A percentile compares a stretch with the other conserved stretches of the same genome.
Evolutionary conservation across 1,140 invertebrate genomes (phyloP).

Genomic region (Hestina assimilis): DNA sequence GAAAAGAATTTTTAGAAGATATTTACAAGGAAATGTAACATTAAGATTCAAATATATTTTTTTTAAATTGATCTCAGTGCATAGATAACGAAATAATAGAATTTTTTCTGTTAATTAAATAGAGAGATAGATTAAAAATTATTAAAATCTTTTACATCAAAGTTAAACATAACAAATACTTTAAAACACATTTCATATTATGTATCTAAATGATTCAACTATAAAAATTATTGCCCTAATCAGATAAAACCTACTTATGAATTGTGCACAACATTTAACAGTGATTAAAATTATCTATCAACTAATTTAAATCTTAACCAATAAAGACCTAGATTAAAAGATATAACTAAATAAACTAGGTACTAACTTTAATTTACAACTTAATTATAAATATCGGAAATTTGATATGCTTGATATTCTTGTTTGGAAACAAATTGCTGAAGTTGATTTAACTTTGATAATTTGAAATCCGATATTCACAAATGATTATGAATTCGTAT

Average conservation of each 20-base stretch:
- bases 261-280: slow-evolving; percentile 78
- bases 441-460: slow-evolving; percentile 30
- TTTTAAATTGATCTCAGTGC: slow-evolving; percentile 18
- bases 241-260: slow-evolving; percentile 59
- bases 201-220: slow-evolving; percentile 44
- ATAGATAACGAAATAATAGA: slow-evolving; percentile 20
- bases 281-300: slow-evolving; percentile 72
- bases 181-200: slow-evolving; percentile 24
- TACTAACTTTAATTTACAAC: slow-evolving; percentile 33
- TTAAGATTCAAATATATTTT: slow-evolving; percentile 52
- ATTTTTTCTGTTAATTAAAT: not conserved
- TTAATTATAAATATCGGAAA: slow-evolving; percentile 52
- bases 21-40: slow-evolving; percentile 69
- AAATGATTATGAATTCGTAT: not conserved
- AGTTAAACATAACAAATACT: slow-evolving; percentile 29
- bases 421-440: slow-evolving; percentile 45
- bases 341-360: slow-evolving; percentile 49
- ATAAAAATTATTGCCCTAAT: slow-evolving; percentile 73
- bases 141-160: slow-evolving; percentile 11
- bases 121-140: slow-evolving; percentile 7
- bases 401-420: slow-evolving; percentile 77
- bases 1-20: slow-evolving; percentile 69
- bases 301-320: slow-evolving; percentile 66
- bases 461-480: not conserved
- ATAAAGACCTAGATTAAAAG: slow-evolving; percentile 54